Evolutionary conservation across 30 jellyfish, hydroid and myxozoan species (phyloP), one percentile per base, ranked within the genome.

Genomic region (Aurelia coerulea): DNA sequence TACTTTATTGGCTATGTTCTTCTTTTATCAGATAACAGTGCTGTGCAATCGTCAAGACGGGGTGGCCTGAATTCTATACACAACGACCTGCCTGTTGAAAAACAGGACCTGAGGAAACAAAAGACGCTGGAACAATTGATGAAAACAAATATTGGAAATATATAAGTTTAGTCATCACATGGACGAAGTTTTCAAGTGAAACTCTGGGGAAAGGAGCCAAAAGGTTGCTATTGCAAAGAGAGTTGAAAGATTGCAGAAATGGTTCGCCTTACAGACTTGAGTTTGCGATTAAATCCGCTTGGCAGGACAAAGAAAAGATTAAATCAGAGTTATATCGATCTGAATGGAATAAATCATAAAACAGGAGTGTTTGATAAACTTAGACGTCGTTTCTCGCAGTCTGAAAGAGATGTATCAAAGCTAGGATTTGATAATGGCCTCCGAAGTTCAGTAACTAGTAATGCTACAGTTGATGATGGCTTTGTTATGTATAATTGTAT

Each of bases 351-450:
- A 11, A n/a, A 68, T 56, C 79, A 66, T 58, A 81, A 54, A 62
- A 69, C 35, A 65, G 35, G 71, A 18, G 63, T 81, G 17, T 81
- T 81, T 29, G 84, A 73, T 52, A 68, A 73, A 60, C 78, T 81
- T 0, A 68, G n/a, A 65, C 91, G 91, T 8, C 91, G 91, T 19
- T 81, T 81, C 69, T 81, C 91, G 12, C 84, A 81, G 64, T 81
- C 91, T 13, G 91, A 81, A 18, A 64, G 54, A 68, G 91, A 81
- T 59, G 49, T 81, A 19, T 81, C 91, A 16, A 78, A n/a, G 53
- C 88, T 78, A 10, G 64, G 46, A 41, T 18, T 14, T 29, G 62
- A 29, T 4, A 17, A 79, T 62, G 13, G 58, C 56, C 10, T 71
- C 1, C 62, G 46, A 63, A 68, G 72, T 62, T 29, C 29, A 46